A percentile compares a stretch with the other conserved stretches of the same genome.
These are phyloP conservation scores for Progne subis DNA, from an alignment of 2,113 vertebrate genomes.

Conservation along the genomic window DNA sequence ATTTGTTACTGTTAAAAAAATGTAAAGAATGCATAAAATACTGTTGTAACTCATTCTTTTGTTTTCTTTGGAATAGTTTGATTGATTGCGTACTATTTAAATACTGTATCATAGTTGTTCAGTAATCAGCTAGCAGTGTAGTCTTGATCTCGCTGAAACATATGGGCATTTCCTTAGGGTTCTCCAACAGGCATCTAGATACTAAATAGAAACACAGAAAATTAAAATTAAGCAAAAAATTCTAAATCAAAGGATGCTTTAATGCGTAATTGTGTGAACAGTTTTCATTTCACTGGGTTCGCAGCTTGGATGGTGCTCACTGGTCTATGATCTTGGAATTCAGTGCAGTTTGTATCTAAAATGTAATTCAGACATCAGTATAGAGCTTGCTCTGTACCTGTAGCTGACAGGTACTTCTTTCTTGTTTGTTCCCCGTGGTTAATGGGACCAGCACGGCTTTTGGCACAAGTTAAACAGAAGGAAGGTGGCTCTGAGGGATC, in stretches of 20 bases:
- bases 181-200: background rate
- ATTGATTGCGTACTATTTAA: background rate
- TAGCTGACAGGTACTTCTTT: background rate
- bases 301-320: background rate
- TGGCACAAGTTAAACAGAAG: constrained; percentile 38
- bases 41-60: background rate
- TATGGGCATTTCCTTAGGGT: background rate
- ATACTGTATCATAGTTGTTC: background rate
- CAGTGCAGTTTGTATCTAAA: background rate
- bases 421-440: background rate
- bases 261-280: background rate
- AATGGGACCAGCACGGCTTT: background rate
- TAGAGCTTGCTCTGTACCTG: background rate
- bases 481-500: background rate
- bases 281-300: background rate
- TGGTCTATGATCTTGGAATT: background rate
- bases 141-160: background rate
- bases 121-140: background rate
- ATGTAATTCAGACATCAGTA: background rate
- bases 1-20: background rate
- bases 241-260: background rate
- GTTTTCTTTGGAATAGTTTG: background rate
- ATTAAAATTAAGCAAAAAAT: background rate
- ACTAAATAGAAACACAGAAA: background rate
- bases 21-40: background rate